Base-by-base conservation (phyloP, 2,797 vertebrate species). In the Centropyge bicolor region DNA sequence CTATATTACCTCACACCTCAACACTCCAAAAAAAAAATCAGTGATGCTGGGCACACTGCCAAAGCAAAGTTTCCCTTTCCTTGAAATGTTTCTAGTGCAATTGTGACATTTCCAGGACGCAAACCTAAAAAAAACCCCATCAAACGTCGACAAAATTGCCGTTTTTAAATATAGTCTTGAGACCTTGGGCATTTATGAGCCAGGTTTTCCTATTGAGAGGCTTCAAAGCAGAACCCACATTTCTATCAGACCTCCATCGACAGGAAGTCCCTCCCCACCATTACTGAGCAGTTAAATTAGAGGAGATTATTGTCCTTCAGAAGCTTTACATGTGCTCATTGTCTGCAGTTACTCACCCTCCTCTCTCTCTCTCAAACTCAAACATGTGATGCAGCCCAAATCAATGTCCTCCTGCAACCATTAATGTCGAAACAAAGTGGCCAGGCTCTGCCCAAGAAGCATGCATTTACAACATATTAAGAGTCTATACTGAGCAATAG, bases 291-390 rank as follows among this genome's bases (percentile, higher is more conserved):
- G 71, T 51, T 66, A 38, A 64, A 76, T 27, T 19, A 56, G 22
- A 63, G 36, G 36, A 14, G 54, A 56, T 70, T n/a, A 2, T 35
- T 68, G 27, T 60, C 52, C 48, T 49, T 63, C 40, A 52, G 55
- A 55, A 5, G 11, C 16, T 59, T 43, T 38, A 63, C 38, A 51
- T 51, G 62, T 76, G n/a, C 52, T 61, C 60, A 85, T 65, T 62
- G 62, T 49, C 57, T 63, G 51, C 14, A 54, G 51, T 57, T 46
- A 70, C 67, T 71, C 56, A 56, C 41, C 35, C 24, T 54, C 24
- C 45, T 46, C n/a, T 45, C 14, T 68, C 40, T 10, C 10, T 31
- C 27, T 31, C 27, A 19, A 5, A 24, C 22, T 17, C 64, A 46
- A 24, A 60, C 22, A 74, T 60, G 7, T 40, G 27, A 35, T 16